A percentile compares a stretch with the other conserved stretches of the same genome.
phyloP scores from a whole-genome alignment of 2,113 vertebrate genomes.

The Naja naja region DNA sequence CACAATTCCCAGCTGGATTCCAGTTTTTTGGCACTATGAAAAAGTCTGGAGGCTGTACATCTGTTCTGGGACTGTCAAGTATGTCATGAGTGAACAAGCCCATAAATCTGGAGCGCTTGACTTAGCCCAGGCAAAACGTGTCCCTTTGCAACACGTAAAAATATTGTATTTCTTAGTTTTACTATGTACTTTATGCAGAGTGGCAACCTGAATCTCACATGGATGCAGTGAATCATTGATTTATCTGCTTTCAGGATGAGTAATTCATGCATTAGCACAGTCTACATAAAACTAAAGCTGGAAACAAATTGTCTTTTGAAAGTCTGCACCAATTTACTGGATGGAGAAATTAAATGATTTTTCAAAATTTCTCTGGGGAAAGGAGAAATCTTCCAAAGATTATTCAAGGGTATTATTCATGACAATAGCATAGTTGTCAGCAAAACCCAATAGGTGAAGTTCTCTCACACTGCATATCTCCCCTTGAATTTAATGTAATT shows the following conservation, averaged over 20 bases:
- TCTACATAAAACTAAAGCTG: not conserved
- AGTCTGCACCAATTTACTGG: not conserved
- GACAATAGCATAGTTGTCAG: not conserved
- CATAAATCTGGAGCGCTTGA: slow-evolving; percentile 45
- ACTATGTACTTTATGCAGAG: not conserved
- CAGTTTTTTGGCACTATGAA: slow-evolving; percentile 39
- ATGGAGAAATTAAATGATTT: not conserved
- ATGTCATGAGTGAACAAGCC: slow-evolving; percentile 50
- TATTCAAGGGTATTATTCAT: not conserved
- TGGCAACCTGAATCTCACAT: not conserved
- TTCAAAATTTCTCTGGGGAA: not conserved
- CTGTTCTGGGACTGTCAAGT: slow-evolving; percentile 62
- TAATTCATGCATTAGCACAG: not conserved
- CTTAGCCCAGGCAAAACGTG: slow-evolving; percentile 24
- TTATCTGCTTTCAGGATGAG: not conserved
- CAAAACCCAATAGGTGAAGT: not conserved
- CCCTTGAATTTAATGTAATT: not conserved
- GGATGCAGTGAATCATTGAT: not conserved
- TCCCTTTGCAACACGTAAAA: not conserved
- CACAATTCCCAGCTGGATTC: slow-evolving; percentile 55
- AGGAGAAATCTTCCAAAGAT: not conserved
- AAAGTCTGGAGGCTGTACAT: slow-evolving; percentile 59
- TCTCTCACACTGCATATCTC: not conserved
- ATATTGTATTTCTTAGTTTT: not conserved
- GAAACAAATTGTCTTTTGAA: not conserved